A percentile compares a stretch with the other conserved stretches of the same genome.
Conservation (phyloP, 1,140 invertebrate species). For the Dufourea novaeangliae region DNA sequence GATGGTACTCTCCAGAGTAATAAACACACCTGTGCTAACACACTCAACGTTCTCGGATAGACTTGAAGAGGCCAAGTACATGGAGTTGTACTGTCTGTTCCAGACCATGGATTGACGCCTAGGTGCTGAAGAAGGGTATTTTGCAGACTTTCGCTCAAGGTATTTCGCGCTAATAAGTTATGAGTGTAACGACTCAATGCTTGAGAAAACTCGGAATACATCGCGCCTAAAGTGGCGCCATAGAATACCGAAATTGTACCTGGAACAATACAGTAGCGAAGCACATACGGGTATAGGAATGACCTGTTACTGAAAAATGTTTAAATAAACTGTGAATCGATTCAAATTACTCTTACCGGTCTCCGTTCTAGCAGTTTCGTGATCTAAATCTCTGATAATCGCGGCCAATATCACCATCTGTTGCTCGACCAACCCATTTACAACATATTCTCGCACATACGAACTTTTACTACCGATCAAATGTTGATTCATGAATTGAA, state of each 20-base stretch:
- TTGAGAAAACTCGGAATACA: slow-evolving; percentile 90
- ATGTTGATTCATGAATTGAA: slow-evolving; percentile 87
- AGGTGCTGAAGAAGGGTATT: slow-evolving; percentile 88
- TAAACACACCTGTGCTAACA: slow-evolving; percentile 86
- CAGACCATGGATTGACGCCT: slow-evolving; percentile 88
- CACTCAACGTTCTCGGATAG: slow-evolving; percentile 91
- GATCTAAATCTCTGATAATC: slow-evolving; percentile 92
- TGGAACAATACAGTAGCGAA: slow-evolving; percentile 69
- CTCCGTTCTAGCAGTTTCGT: slow-evolving; percentile 91
- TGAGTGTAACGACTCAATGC: slow-evolving; percentile 92
- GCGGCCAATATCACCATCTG: slow-evolving; percentile 92
- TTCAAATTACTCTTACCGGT: slow-evolving; percentile 82
- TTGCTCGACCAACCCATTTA: slow-evolving; percentile 86
- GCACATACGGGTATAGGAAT: too few species aligned
- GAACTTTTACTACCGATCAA: slow-evolving; percentile 85
- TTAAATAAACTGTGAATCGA: too few species aligned
- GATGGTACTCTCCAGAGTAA: not conserved
- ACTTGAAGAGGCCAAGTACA: slow-evolving; percentile 91
- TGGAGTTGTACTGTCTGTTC: slow-evolving; percentile 79
- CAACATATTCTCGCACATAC: slow-evolving; percentile 82
- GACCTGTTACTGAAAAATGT: not conserved
- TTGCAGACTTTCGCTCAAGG: slow-evolving; percentile 86
- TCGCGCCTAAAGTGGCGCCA: slow-evolving; percentile 85
- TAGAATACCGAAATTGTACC: slow-evolving; percentile 90
- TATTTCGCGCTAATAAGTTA: slow-evolving; percentile 89